Percentiles rank a stretch among this genome's conserved stretches.
These are phyloP conservation scores for Halichondria panicea DNA, from an alignment of 37 sponge, comb jelly and placozoan species.

Conservation along the genomic window DNA sequence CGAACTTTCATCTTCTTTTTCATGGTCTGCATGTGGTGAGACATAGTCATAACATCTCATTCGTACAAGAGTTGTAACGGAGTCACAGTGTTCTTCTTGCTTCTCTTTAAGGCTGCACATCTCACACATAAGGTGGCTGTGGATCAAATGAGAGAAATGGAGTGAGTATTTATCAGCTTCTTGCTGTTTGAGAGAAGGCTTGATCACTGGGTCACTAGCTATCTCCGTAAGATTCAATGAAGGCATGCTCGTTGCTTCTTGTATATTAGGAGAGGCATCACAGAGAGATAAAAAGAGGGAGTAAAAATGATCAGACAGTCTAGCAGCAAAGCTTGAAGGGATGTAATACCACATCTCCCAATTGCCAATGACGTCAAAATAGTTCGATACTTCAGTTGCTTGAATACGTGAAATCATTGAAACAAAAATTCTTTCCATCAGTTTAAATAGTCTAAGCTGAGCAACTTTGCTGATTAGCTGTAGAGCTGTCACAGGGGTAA, in stretches of 20 bases:
- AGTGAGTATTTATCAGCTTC: conserved; percentile 1
- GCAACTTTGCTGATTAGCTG: conserved; percentile 1
- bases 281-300: background rate
- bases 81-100: background rate
- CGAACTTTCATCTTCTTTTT: background rate
- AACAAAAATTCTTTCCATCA: conserved; percentile 7
- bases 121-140: conserved; percentile 31
- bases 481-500: conserved; percentile 5
- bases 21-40: background rate
- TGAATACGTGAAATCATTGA: conserved; percentile 6
- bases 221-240: background rate
- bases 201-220: background rate
- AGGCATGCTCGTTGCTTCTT: too few species aligned
- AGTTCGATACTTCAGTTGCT: conserved; percentile 11
- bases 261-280: background rate
- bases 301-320: conserved; percentile 3
- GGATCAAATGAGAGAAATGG: conserved; percentile 31
- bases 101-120: background rate
- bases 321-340: conserved; percentile 9
- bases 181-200: background rate
- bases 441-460: conserved; percentile 2
- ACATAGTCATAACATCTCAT: conserved; percentile 9
- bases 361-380: conserved; percentile 13
- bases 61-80: background rate
- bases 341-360: conserved; percentile 70